phyloP scores from a whole-genome alignment of 2,888 invertebrate genomes.

The Leptinotarsa haldemani region DNA sequence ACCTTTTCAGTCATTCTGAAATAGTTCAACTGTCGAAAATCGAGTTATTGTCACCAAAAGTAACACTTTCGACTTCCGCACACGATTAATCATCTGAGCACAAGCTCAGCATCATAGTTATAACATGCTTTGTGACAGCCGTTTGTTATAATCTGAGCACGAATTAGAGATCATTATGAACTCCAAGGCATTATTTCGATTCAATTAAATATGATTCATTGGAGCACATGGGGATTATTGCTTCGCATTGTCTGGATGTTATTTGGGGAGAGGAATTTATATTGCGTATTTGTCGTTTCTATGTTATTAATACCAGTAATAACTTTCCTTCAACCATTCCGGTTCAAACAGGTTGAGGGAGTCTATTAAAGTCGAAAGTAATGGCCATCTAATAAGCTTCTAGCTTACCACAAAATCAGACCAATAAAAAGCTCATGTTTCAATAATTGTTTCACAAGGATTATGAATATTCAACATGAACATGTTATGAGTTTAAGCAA shows the following conservation, averaged over 20 bases:
- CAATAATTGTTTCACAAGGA: no score
- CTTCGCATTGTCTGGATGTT: neutral
- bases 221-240: neutral
- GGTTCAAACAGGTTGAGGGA: no score
- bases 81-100: neutral
- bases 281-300: neutral
- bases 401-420: no score
- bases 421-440: no score
- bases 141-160: neutral
- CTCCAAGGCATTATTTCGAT: neutral
- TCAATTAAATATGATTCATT: neutral
- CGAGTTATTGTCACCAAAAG: neutral
- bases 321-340: no score
- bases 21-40: no score
- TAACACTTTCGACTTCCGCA: neutral
- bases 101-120: neutral
- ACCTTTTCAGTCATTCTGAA: no score
- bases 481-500: no score
- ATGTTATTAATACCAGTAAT: no score
- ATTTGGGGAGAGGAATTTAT: neutral
- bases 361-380: no score
- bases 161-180: neutral
- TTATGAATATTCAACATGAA: no score
- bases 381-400: no score
- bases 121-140: neutral